These are phyloP conservation scores for Nannoperca australis DNA, from an alignment of 2,797 vertebrate species.

Conservation along the genomic window DNA sequence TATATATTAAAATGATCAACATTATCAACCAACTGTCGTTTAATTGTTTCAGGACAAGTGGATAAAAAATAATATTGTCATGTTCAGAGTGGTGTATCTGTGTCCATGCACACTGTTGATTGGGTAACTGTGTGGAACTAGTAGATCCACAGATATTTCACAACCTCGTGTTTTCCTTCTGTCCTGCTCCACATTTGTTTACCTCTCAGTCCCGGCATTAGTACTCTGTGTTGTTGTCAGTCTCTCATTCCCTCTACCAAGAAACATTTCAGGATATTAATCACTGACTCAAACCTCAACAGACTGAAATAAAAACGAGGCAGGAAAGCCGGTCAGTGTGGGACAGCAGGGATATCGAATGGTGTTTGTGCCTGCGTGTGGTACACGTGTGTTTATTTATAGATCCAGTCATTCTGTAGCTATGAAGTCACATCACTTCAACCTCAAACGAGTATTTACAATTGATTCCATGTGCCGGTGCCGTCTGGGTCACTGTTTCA, in stretches of 20 bases:
- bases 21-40: no score
- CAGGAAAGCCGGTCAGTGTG: constrained; percentile 47
- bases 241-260: constrained; percentile 24
- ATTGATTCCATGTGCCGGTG: constrained; percentile 40
- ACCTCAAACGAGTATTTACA: constrained; percentile 33
- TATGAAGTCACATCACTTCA: constrained; percentile 38
- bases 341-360: constrained; percentile 21
- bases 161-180: constrained; percentile 63
- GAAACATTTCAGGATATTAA: constrained; percentile 45
- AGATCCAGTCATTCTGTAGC: constrained; percentile 35
- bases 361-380: constrained; percentile 48
- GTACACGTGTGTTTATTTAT: constrained; percentile 50
- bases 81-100: constrained; percentile 59
- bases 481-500: constrained; percentile 37
- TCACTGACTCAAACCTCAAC: constrained; percentile 23
- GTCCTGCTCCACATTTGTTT: constrained; percentile 58
- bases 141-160: constrained; percentile 60
- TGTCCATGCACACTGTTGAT: constrained; percentile 39
- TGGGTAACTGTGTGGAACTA: constrained; percentile 63
- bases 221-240: constrained; percentile 16
- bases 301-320: constrained; percentile 19
- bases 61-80: constrained; percentile 11
- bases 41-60: neutral
- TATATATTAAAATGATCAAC: neutral
- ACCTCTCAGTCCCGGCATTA: constrained; percentile 9